Evolutionary conservation across 2,888 invertebrate genomes (phyloP), one percentile per base, ranked within the genome.

Genomic region (Tetheella fluctuosa): DNA sequence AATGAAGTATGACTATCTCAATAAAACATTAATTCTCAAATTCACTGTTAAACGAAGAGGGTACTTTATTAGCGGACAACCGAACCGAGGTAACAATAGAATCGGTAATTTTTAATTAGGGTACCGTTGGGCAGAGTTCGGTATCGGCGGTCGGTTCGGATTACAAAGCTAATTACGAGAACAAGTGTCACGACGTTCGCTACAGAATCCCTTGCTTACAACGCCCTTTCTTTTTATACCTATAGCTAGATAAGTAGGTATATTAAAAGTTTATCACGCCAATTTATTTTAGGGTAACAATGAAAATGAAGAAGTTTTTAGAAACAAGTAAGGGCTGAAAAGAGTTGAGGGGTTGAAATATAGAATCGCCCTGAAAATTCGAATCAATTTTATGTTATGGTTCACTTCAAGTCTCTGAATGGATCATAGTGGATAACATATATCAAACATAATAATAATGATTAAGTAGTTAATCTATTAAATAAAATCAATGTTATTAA

Each of bases 101-200:
- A 76, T 80, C 70, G 79, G 76, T 83, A 86, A 87, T 88, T 86
- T 85, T 83, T 84, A 86, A 88, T 87, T 84, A 85, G 79, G 81
- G 83, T 73, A 75, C 78, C 77, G 77, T 63, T 20, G 52, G 52
- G 30, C 52, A 23, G 28, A 52, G 74, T 76, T 71, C 67, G 70
- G 65, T 73, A 79, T 79, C 76, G 74, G 67, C 71, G 76, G 54
- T 34, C 34, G 80, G 80, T 75, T 90, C 84, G 80, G 86, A 83
- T 91, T 90, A 86, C 92, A 77, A 80, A 84, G 88, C 83, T 88
- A 90, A 91, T 92, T 90, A 90, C 42, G 42, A 48, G 42, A 48
- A 48, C 88, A 82, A 89, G 87, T 88, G 86, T 88, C 88, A 80
- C 71, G 78, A 59, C 64, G 71, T 81, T 76, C 77, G 80, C 80